These are phyloP conservation scores for Synchiropus splendidus DNA, from an alignment of 2,113 vertebrate genomes.

Conservation along the genomic window DNA sequence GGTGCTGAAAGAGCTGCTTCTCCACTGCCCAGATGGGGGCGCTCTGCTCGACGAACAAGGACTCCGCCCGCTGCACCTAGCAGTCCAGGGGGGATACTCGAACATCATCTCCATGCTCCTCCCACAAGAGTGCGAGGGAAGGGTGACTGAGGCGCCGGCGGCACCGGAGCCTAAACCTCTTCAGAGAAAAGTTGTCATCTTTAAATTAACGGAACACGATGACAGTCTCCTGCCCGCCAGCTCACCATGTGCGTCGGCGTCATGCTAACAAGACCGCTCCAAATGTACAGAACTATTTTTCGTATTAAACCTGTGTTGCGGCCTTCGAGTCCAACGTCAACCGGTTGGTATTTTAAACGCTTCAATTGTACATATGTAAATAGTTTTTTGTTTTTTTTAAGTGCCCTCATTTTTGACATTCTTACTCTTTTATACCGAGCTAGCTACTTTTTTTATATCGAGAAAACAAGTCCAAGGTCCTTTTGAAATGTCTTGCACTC, in stretches of 20 bases:
- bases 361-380: background rate
- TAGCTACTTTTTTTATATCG: slow-evolving; percentile 17
- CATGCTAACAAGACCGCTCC: slow-evolving; percentile 39
- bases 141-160: slow-evolving; percentile 14
- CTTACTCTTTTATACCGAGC: slow-evolving; percentile 29
- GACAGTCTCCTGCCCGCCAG: slow-evolving; percentile 20
- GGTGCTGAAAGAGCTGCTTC: slow-evolving; percentile 74
- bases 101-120: slow-evolving; percentile 70
- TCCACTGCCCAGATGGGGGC: slow-evolving; percentile 52
- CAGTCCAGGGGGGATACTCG: slow-evolving; percentile 64
- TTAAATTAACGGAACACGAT: slow-evolving; percentile 63
- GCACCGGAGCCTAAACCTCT: slow-evolving; percentile 20
- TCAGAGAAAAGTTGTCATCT: slow-evolving; percentile 64
- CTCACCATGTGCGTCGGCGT: slow-evolving; percentile 29
- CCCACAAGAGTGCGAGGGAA: slow-evolving; percentile 44
- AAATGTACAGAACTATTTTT: slow-evolving; percentile 18
- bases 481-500: slow-evolving; percentile 6
- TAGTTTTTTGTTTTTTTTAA: background rate
- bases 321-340: background rate
- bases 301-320: too few species aligned
- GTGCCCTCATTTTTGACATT: slow-evolving; percentile 10
- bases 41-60: slow-evolving; percentile 65
- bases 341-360: background rate
- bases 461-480: too few species aligned
- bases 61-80: slow-evolving; percentile 73